Base-by-base conservation (phyloP, 2,113 vertebrate species). In the Nicator chloris region DNA sequence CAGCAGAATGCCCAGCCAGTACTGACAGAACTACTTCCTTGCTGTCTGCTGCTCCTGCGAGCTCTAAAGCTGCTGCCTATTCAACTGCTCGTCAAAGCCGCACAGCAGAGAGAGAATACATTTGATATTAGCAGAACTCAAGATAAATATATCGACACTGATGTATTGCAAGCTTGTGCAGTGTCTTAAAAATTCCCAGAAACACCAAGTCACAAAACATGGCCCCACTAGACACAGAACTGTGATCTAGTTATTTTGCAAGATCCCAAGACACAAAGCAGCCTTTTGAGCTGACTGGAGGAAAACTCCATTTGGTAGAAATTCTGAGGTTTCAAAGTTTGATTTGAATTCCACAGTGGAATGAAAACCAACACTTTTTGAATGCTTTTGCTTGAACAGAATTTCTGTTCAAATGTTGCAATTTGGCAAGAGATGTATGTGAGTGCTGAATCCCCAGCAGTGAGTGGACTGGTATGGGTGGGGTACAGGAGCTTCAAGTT, bases 311-410 rank as follows among this genome's bases (percentile, higher is more conserved):
- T 70, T 94, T 66, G 86, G 91, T 71, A 88, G 56, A 59, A 90
- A 47, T 77, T 92, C 64, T 88, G 91, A 95, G 89, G 92, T 95
- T 92, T 97, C 69, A 47, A 78, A 91, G 88, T 93, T 91, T 84
- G 88, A 64, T 94, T 95, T 97, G 77, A 89, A 35, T 89, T 81
- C 80, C 77, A 56, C 26, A 15, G 44, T 88, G 94, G 83, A 94
- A 91, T 53, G 94, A 96, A 96, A 93, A 89, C 33, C 35, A 92
- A 86, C 76, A 47, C 72, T 78, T 94, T 84, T 45, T 68, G n/a
- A 93, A 94, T 49, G 61, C 28, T 89, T 92, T 68, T 82, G 61
- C 69, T 71, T 64, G 80, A 96, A 87, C 40, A 91, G 81, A 93
- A 86, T 93, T 83, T 93, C 83, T 93, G 89, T 68, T 93, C 77